Evolutionary conservation across 2,113 vertebrate genomes (phyloP), one percentile per base, ranked within the genome.

Genomic region (Tricholaema leucomelas): DNA sequence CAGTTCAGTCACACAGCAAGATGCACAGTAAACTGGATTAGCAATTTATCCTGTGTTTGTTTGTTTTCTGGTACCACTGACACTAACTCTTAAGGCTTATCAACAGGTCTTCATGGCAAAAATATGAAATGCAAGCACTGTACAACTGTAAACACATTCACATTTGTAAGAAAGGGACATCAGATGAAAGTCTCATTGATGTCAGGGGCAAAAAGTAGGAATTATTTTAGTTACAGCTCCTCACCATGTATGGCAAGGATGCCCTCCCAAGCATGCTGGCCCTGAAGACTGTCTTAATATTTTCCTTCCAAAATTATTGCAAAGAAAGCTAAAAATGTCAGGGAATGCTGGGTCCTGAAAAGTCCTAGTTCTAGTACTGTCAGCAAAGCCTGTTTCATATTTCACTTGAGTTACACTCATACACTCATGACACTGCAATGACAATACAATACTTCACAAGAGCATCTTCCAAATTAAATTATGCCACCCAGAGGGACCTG

Each of bases 11-110:
- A 67, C 64, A 85, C 54, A 75, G 78, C 20, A 70, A 87, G 73
- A 69, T 35, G 40, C 60, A 82, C 36, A 46, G 52, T 44, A 85
- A 92, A 81, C 38, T 46, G 55, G 81, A 92, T 76, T 91, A 82
- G 36, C 59, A 65, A 87, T 56, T 54, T 88, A 65, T 48, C 40
- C 64, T 8, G 1, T 17, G 21, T 24, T 24, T 50, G 23, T 50
- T 48, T 48, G 8, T 76, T 77, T 71, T 31, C 58, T 50, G 74
- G 20, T 42, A 60, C 12, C 74, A 63, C 15, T 66, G 56, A 82
- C 3, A 3, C 10, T 54, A 50, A 52, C 30, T 66, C 2, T 4
- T 81, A 54, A 80, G 15, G 23, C 15, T 55, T 91, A 85, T 79
- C 78, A 73, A 87, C 23, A 77, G 10, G 46, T 79, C 33, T 87